Percentiles rank a stretch among this genome's conserved stretches.
phyloP scores from a whole-genome alignment of 2,113 vertebrate species.

The Paedocypris sp. region DNA sequence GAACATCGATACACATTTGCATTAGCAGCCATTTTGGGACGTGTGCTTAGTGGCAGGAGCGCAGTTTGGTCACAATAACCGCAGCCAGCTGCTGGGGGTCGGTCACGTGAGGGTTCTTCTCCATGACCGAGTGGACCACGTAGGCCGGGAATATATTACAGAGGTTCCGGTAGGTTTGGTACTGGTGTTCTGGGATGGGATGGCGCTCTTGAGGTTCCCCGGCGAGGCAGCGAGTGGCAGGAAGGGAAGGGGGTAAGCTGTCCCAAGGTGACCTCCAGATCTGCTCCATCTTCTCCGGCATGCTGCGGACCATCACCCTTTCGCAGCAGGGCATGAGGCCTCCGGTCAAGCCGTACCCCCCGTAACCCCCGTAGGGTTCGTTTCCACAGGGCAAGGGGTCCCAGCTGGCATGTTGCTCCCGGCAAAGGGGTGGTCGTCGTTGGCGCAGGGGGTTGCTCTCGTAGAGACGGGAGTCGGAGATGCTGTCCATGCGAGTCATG shows the following conservation, averaged over 20 bases:
- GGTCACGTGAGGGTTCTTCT: conserved; percentile 92
- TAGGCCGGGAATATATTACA: conserved; percentile 96
- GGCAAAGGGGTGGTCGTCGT: conserved; percentile 84
- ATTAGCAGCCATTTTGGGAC: conserved; percentile 7
- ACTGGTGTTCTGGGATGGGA: conserved; percentile 88
- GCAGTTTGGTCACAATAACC: conserved; percentile 88
- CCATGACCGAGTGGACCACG: conserved; percentile 93
- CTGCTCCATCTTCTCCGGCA: conserved; percentile 98
- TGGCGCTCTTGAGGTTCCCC: conserved; percentile 78
- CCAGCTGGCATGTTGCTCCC: conserved; percentile 98
- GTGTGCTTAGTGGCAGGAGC: conserved; percentile 73
- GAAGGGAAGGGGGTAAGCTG: conserved; percentile 46
- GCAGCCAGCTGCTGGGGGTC: conserved; percentile 95
- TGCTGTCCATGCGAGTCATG: conserved; percentile 97
- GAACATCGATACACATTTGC: background rate
- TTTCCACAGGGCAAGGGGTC: conserved; percentile 80
- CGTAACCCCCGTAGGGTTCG: conserved; percentile 79
- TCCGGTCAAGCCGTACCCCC: conserved; percentile 80
- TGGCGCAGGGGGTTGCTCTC: conserved; percentile 88
- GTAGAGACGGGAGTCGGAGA: conserved; percentile 92
- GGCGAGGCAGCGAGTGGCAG: background rate
- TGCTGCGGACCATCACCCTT: conserved; percentile 91
- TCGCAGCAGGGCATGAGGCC: conserved; percentile 92
- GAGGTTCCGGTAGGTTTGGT: conserved; percentile 95
- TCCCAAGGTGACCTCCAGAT: conserved; percentile 95